These are phyloP conservation scores for Carpatolechia fugitivella DNA, from an alignment of 2,888 invertebrate genomes.

Conservation along the genomic window DNA sequence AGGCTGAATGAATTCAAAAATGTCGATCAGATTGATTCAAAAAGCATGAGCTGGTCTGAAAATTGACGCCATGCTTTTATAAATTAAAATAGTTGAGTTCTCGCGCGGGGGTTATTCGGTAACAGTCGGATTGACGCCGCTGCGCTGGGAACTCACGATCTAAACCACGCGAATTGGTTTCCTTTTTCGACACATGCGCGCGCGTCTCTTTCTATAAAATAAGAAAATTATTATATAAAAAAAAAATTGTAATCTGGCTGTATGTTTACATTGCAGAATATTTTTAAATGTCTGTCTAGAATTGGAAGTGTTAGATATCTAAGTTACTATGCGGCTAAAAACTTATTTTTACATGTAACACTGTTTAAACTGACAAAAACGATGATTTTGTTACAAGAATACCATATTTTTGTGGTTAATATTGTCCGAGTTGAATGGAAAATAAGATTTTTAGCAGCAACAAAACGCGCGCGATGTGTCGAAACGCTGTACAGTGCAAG, in stretches of 20 bases:
- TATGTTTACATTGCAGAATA: too few relatives aligned
- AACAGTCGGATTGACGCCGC: constrained; percentile 17
- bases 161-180: constrained; percentile 11
- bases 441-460: not conserved
- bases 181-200: constrained; percentile 13
- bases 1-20: constrained; percentile 36
- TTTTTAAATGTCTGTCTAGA: too few relatives aligned
- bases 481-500: constrained; percentile 18
- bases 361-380: too few relatives aligned
- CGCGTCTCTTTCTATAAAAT: not conserved
- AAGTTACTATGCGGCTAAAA: too few relatives aligned
- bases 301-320: too few relatives aligned
- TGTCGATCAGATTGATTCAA: constrained; percentile 31
- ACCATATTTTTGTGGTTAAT: too few relatives aligned
- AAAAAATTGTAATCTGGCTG: too few relatives aligned
- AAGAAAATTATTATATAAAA: not conserved
- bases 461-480: constrained; percentile 24
- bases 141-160: not conserved
- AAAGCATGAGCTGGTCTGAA: constrained; percentile 35
- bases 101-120: not conserved
- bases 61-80: constrained; percentile 37
- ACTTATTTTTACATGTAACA: too few relatives aligned
- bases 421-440: too few relatives aligned
- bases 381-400: too few relatives aligned
- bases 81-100: constrained; percentile 27